These are phyloP conservation scores for Aethina tumida DNA, from an alignment of 1,140 invertebrate genomes.

Conservation along the genomic window DNA sequence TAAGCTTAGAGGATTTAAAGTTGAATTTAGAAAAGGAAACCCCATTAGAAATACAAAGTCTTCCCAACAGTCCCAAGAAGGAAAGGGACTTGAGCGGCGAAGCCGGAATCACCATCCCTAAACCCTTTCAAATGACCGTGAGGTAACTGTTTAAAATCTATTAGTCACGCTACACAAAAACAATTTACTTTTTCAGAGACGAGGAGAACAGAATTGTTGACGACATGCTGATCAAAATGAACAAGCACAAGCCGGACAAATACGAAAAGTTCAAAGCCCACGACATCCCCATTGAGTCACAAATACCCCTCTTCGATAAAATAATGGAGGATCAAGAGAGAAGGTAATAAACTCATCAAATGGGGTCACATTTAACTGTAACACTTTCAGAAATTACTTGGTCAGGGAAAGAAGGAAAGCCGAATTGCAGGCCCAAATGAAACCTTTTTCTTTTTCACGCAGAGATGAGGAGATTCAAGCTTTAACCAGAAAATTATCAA, in stretches of 20 bases:
- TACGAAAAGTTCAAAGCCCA: conserved; percentile 41
- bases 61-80: conserved; percentile 44
- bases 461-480: conserved; percentile 41
- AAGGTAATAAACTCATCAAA: conserved; percentile 40
- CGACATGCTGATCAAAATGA: conserved; percentile 38
- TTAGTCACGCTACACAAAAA: conserved; percentile 2
- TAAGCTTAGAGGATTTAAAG: conserved; percentile 26
- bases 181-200: conserved; percentile 40
- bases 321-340: conserved; percentile 57
- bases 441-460: conserved; percentile 52
- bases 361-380: conserved; percentile 9
- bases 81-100: conserved; percentile 29
- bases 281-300: conserved; percentile 57
- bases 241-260: conserved; percentile 40
- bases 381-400: conserved; percentile 39
- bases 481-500: conserved; percentile 36
- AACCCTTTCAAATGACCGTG: conserved; percentile 56
- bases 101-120: conserved; percentile 46
- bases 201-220: conserved; percentile 48
- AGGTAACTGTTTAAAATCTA: conserved; percentile 43
- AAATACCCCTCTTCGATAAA: conserved; percentile 58
- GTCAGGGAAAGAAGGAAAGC: conserved; percentile 46
- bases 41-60: conserved; percentile 34
- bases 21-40: conserved; percentile 18
- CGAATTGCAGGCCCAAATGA: conserved; percentile 46